Evolutionary conservation across 2,888 invertebrate species (phyloP).

Genomic region (Folsomia manolachei): DNA sequence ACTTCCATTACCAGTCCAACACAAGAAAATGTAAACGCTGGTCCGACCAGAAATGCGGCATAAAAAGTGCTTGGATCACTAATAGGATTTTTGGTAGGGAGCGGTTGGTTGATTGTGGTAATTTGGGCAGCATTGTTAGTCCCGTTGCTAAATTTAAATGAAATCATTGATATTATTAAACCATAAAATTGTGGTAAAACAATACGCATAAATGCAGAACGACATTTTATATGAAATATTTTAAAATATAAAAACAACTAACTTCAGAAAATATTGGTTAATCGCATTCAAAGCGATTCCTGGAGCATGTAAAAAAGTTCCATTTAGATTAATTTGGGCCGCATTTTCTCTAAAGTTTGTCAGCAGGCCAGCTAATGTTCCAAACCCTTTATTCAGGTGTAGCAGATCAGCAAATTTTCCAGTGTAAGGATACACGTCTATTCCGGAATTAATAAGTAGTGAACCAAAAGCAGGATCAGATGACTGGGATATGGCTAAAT

Average conservation of each 20-base stretch:
- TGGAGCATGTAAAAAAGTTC: conserved; percentile 73
- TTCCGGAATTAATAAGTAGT: conserved; percentile 13
- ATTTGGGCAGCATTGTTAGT: neutral
- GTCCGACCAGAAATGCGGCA: conserved; percentile 76
- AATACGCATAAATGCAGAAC: no score
- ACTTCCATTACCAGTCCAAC: conserved; percentile 74
- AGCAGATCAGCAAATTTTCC: conserved; percentile 48
- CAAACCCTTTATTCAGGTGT: conserved; percentile 21
- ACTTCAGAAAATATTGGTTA: conserved; percentile 66
- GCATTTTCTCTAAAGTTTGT: neutral
- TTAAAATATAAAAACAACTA: conserved; percentile 49
- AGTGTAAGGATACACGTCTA: conserved; percentile 29
- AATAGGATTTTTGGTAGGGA: conserved; percentile 19
- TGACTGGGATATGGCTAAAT: conserved; percentile 18
- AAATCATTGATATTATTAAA: no score
- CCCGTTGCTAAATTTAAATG: no score
- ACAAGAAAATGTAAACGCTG: conserved; percentile 71
- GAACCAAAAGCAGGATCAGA: neutral
- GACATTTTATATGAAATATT: no score
- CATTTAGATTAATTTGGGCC: conserved; percentile 66
- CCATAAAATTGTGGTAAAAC: no score
- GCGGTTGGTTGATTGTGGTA: conserved; percentile 11
- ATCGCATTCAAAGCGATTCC: conserved; percentile 72
- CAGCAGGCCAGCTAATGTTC: conserved; percentile 41
- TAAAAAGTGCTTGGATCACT: conserved; percentile 64